Base-by-base conservation (phyloP, 2,113 vertebrate genomes). In the Tragelaphus strepsiceros region DNA sequence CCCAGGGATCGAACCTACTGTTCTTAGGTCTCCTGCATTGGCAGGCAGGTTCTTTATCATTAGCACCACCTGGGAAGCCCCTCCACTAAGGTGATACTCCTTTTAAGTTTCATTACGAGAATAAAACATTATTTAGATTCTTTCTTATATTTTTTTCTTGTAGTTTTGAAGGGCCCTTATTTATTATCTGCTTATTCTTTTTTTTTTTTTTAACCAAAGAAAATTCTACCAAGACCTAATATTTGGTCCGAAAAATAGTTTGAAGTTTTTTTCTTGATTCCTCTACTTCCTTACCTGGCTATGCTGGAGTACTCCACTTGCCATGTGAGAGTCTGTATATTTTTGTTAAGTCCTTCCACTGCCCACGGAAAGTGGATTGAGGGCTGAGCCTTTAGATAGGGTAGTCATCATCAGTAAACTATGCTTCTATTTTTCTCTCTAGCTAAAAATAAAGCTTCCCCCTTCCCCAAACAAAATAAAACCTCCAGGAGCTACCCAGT, bases 61-160 rank as follows among this genome's bases (percentile, higher is more conserved):
- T 22, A 39, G 19, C n/a, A 74, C n/a, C 10, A 74, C n/a, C 67
- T 74, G 67, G 67, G 67, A 74, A 39, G 67, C n/a, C 67, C 21
- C n/a, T 81, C 19, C 28, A 14, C 78, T 80, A 35, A 71, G 43
- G 24, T 71, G n/a, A 74, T 4, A 87, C 30, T 84, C 46, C 58
- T 93, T 88, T 64, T 51, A 83, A 61, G 17, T 88, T 97, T 97
- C 22, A 80, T 94, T 78, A 26, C 35, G 78, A 97, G 81, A 93
- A 82, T 9, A 90, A 67, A 97, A 71, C 15, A 32, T 88, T 56
- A 21, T 77, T 97, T 97, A 89, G 91, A 53, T 92, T 84, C 30
- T 97, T 86, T 32, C 43, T 1, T 6, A 19, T 49, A 61, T 88
- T 64, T 84, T 91, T 90, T 54, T 90, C 19, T 78, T 91, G 30